Evolutionary conservation across 2,113 vertebrate genomes (phyloP), one percentile per base, ranked within the genome.

Genomic region (Burhinus oedicnemus): DNA sequence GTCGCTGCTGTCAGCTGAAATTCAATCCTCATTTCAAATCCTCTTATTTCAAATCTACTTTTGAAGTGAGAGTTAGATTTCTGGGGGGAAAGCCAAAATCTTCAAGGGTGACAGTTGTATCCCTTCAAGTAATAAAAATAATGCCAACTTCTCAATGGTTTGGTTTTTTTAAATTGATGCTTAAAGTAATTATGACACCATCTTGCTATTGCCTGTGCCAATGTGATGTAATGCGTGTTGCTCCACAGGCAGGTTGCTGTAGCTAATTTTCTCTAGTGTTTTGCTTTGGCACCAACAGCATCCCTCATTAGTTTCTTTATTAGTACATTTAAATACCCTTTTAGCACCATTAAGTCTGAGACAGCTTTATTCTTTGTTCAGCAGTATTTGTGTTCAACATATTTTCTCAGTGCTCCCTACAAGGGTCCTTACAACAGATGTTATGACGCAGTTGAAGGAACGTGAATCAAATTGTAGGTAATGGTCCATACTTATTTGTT

Each of bases 271-370:
- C 93, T 95, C 78, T 27, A 82, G 58, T 72, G 87, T 86, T 96
- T 97, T 87, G 69, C 22, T 95, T 95, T 95, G 94, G 61, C 76
- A 89, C 45, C 61, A 94, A 86, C 80, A 96, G 45, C 79, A 97
- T 94, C 90, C 87, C 87, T 97, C 97, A 97, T 98, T 97, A 95
- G 80, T 78, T 96, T 96, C 87, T 97, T 96, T 97, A 97, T 97
- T 96, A 95, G 90, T 80, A 96, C 68, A 93, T 97, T 98, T 97
- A 93, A 98, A 97, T 89, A 92, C 68, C 64, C 71, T 83, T 85
- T 87, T 93, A 89, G 90, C 94, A 96, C 96, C 94, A 96, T 97
- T 97, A 97, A 94, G 66, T 91, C 90, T 95, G 89, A 90, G 90
- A 97, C 78, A 86, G 61, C 66, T 97, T 97, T 95, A 95, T 94